Evolutionary conservation across 2,113 vertebrate genomes (phyloP).

Genomic region (Ariopsis seemanni): DNA sequence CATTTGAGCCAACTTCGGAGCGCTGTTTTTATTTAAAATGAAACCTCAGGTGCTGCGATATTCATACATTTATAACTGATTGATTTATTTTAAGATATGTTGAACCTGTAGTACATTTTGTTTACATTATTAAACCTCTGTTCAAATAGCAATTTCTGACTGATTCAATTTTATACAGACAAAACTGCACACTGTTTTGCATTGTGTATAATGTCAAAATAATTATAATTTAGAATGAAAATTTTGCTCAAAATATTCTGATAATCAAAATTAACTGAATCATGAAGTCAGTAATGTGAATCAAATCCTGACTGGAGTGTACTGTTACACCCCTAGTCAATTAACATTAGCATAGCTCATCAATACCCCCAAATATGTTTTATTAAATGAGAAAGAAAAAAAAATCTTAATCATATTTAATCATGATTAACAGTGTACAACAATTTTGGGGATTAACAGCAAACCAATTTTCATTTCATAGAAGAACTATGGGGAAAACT

Average conservation of each 20-base stretch:
- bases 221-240: background rate
- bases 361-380: background rate
- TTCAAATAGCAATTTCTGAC: background rate
- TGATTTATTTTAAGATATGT: background rate
- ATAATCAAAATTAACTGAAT: background rate
- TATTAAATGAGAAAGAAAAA: background rate
- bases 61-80: background rate
- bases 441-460: background rate
- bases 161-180: background rate
- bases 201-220: no score
- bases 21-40: background rate
- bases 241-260: background rate
- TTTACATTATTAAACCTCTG: background rate
- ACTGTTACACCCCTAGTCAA: background rate
- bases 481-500: background rate
- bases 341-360: background rate
- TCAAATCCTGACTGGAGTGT: background rate
- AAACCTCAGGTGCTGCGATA: background rate
- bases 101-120: background rate
- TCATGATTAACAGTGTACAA: background rate
- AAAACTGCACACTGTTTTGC: no score
- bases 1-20: background rate
- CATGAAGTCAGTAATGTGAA: background rate
- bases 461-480: background rate
- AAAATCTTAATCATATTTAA: background rate